Evolutionary conservation across 2,888 invertebrate genomes (phyloP), one percentile per base, ranked within the genome.

Genomic region (Odontocolon sp.): DNA sequence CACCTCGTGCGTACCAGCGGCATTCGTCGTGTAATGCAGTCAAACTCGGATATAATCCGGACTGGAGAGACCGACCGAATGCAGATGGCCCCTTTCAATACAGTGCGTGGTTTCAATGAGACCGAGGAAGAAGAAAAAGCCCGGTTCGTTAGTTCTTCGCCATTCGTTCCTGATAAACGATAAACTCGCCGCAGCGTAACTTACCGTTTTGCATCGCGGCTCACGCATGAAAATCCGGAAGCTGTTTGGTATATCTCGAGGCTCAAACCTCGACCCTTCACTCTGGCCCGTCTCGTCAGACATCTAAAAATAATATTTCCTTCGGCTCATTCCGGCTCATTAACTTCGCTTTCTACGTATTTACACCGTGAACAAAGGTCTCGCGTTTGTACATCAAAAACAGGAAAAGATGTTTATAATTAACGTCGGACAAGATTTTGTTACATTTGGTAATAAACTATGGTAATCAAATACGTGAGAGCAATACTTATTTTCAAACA

Each of bases 1-100:
- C 69, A 77, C 56, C 66, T 72, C 64, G 50, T 64, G 38, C 67
- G 66, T 71, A 57, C 31, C 57, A 16, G 59, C 38, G 45, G 64
- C 52, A 66, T 64, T 70, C 66, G 67, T 76, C 59, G 42, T 33
- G 52, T 64, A 54, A 61, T 61, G 71, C 70, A 76, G 59, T 54
- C 52, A 33, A 70, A 70, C 59, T 42, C 57, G 31, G 26, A 68
- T 56, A 40, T 28, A 57, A 66, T 21, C 21, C 28, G 6, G 2
- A 14, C 54, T 45, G 56, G 40, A 31, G 38, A 38, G 26, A 28
- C 9, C 23, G 16, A 57, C 52, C 14, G 56, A 64, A 64, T 56
- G 71, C 74, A 75, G 63, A 75, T 75, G 74, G 74, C 74, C 68
- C 63, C 21, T 5, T 38, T 42, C 31, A 38, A 52, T 26, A 23